Evolutionary conservation across 2,888 invertebrate species (phyloP).

Genomic region (Dioctria rufipes): DNA sequence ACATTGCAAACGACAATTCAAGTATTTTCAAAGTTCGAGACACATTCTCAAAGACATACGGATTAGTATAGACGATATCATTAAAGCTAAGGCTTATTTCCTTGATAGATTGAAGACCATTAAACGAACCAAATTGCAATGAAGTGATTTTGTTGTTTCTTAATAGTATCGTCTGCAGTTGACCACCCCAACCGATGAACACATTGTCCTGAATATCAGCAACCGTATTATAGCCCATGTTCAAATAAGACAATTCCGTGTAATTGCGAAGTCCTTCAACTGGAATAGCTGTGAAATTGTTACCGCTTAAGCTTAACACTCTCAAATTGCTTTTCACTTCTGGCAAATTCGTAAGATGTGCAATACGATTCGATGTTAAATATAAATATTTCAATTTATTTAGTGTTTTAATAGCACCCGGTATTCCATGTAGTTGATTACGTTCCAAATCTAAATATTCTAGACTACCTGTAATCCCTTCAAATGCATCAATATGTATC

Average conservation of each 20-base stretch:
- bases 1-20: conserved; percentile 89
- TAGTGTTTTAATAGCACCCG: conserved; percentile 79
- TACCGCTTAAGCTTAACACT: conserved; percentile 86
- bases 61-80: conserved; percentile 86
- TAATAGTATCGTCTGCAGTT: conserved; percentile 84
- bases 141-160: conserved; percentile 88
- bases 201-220: conserved; percentile 83
- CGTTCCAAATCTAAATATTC: conserved; percentile 89
- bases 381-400: conserved; percentile 84
- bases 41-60: conserved; percentile 84
- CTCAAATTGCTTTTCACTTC: conserved; percentile 75
- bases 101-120: conserved; percentile 82
- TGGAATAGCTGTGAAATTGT: conserved; percentile 83
- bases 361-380: conserved; percentile 84
- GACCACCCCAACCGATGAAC: conserved; percentile 84
- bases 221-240: conserved; percentile 91
- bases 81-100: conserved; percentile 95
- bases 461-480: conserved; percentile 80
- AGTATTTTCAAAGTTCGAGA: conserved; percentile 84
- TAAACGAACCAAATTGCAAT: conserved; percentile 80
- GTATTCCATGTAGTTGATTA: conserved; percentile 81
- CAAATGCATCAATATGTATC: conserved; percentile 81
- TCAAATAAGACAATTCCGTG: conserved; percentile 85
- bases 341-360: conserved; percentile 76
- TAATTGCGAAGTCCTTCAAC: conserved; percentile 79